phyloP scores from a whole-genome alignment of 1,140 invertebrate genomes.

The Drosophila triauraria region DNA sequence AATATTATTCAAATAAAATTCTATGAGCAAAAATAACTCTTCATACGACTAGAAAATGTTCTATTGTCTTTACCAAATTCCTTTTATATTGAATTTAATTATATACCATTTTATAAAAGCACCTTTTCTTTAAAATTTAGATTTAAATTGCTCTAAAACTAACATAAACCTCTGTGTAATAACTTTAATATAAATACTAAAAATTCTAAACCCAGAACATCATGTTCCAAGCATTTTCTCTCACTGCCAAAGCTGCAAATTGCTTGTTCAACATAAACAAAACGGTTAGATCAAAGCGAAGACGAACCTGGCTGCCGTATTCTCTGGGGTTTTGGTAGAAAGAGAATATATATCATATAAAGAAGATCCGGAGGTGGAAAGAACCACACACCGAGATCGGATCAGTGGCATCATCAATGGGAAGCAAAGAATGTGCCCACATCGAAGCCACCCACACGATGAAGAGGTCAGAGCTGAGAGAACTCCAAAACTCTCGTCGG shows the following conservation, averaged over 20 bases:
- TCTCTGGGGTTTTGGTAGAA: neutral
- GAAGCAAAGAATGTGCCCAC: conserved; percentile 54
- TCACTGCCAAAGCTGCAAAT: conserved; percentile 41
- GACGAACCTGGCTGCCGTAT: conserved; percentile 19
- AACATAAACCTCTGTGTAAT: neutral
- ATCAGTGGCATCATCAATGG: conserved; percentile 34
- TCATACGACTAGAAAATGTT: neutral
- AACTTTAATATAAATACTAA: no score
- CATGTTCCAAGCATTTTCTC: neutral
- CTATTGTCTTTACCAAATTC: no score
- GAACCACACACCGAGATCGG: conserved; percentile 49
- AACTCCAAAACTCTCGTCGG: neutral
- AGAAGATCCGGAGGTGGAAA: conserved; percentile 7
- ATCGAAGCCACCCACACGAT: no score
- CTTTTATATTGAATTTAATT: no score
- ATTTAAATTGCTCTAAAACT: neutral
- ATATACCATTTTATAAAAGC: no score
- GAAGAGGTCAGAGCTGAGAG: conserved; percentile 31
- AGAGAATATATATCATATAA: conserved; percentile 6
- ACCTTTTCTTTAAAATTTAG: neutral
- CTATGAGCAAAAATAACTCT: neutral
- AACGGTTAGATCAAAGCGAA: conserved; percentile 55
- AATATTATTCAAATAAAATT: neutral
- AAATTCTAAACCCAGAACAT: neutral
- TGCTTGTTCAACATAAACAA: conserved; percentile 58